These are phyloP conservation scores for Chrysomela aeneicollis DNA, from an alignment of 2,888 invertebrate species.

Conservation along the genomic window DNA sequence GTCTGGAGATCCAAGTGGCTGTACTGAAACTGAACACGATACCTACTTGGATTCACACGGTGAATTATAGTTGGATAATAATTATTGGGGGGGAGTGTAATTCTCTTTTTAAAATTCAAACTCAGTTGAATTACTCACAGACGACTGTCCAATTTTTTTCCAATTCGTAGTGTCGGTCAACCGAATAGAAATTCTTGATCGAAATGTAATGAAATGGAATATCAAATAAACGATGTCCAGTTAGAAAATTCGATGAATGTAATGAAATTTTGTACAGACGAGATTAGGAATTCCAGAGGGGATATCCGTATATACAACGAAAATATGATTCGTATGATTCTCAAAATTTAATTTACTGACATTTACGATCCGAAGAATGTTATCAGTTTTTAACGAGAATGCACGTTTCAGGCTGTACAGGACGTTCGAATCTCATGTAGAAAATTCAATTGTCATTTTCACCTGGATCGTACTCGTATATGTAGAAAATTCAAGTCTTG, in stretches of 20 bases:
- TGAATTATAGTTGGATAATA: too few species aligned
- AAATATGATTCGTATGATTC: constrained; percentile 43
- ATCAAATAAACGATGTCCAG: constrained; percentile 52
- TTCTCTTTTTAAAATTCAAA: too few species aligned
- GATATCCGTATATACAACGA: constrained; percentile 42
- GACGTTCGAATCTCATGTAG: background rate
- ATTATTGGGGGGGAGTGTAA: too few species aligned
- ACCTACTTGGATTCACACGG: too few species aligned
- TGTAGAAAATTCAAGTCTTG: too few species aligned
- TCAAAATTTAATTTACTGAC: constrained; percentile 36
- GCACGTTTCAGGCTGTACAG: background rate
- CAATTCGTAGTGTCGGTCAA: background rate
- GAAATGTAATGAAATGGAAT: constrained; percentile 52
- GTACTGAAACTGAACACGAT: too few species aligned
- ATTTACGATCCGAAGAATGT: constrained; percentile 37
- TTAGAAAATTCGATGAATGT: constrained; percentile 48
- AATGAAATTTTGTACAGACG: constrained; percentile 55
- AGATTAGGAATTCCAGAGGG: constrained; percentile 57
- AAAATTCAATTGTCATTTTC: too few species aligned
- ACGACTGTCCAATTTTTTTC: background rate
- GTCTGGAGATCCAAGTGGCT: too few species aligned
- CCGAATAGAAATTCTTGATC: constrained; percentile 46
- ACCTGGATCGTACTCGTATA: too few species aligned
- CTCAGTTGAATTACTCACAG: too few species aligned
- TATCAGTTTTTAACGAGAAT: constrained; percentile 23